A percentile compares a stretch with the other conserved stretches of the same genome.
Evolutionary conservation across 35 echinoderm and acorn worm genomes (phyloP).

Genomic region (Acanthaster planci): DNA sequence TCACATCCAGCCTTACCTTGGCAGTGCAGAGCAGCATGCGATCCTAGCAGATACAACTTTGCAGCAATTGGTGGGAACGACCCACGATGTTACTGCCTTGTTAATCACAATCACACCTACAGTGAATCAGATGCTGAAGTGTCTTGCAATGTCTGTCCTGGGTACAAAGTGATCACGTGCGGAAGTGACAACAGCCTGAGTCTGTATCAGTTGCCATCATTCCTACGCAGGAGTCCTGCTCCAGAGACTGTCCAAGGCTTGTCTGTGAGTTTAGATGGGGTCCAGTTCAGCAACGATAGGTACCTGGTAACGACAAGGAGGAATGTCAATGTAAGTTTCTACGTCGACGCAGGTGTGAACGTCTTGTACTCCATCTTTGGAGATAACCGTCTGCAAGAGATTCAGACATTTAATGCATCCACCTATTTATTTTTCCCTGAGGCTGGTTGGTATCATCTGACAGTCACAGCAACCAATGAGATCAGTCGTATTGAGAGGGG

Average conservation of each 20-base stretch:
- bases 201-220: not conserved
- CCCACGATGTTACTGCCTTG: not conserved
- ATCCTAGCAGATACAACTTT: not conserved
- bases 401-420: not conserved
- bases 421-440: not conserved
- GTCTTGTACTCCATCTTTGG: constrained; percentile 11
- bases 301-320: not conserved
- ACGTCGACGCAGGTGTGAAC: not conserved
- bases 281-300: not conserved
- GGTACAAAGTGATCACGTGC: not conserved
- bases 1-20: not conserved
- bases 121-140: not conserved
- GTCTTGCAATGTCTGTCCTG: not conserved
- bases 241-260: not conserved
- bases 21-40: not conserved
- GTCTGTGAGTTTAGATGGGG: not conserved
- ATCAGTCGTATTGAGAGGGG: not conserved
- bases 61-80: not conserved
- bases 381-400: not conserved
- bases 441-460: constrained; percentile 3
- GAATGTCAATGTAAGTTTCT: not conserved
- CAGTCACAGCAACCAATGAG: not conserved
- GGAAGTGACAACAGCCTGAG: not conserved
- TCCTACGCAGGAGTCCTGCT: not conserved
- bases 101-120: not conserved